Evolutionary conservation across 2,113 vertebrate genomes (phyloP).

Genomic region (Amblyopsis rosae): DNA sequence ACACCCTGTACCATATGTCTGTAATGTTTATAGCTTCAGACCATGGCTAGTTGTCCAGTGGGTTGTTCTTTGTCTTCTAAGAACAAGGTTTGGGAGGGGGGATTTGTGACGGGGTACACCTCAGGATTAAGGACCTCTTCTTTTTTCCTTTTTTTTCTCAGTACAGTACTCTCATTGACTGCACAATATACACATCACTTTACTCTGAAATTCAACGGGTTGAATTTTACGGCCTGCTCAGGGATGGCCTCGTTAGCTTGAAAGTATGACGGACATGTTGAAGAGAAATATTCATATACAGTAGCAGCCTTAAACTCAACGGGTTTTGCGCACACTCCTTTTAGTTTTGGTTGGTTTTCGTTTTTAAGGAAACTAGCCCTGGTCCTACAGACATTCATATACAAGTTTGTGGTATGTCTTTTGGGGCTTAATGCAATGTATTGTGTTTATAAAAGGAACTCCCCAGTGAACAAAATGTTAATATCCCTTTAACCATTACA

Average conservation of each 20-base stretch:
- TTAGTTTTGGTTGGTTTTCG: constrained; percentile 61
- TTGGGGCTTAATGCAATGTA: constrained; percentile 29
- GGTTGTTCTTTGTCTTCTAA: constrained; percentile 61
- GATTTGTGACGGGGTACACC: constrained; percentile 71
- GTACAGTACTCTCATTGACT: constrained; percentile 78
- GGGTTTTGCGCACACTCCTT: constrained; percentile 74
- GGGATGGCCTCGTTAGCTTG: constrained; percentile 83
- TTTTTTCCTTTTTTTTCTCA: constrained; percentile 64
- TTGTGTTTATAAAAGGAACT: constrained; percentile 30
- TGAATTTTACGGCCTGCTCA: constrained; percentile 82
- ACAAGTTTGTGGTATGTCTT: constrained; percentile 25
- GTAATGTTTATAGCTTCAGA: constrained; percentile 74
- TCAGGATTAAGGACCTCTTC: constrained; percentile 81
- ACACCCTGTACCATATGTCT: constrained; percentile 77
- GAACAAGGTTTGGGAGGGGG: constrained; percentile 57
- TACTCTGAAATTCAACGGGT: constrained; percentile 82
- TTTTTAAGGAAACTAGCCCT: constrained; percentile 58
- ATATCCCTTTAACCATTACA: constrained; percentile 30
- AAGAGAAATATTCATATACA: constrained; percentile 69
- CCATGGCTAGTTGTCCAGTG: constrained; percentile 67
- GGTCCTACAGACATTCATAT: constrained; percentile 46
- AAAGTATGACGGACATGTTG: constrained; percentile 77
- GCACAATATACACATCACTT: constrained; percentile 86
- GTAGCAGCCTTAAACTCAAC: constrained; percentile 79
- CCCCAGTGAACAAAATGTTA: constrained; percentile 7